These are phyloP conservation scores for Dendrolimus pini DNA, from an alignment of 2,888 invertebrate genomes.

Conservation along the genomic window DNA sequence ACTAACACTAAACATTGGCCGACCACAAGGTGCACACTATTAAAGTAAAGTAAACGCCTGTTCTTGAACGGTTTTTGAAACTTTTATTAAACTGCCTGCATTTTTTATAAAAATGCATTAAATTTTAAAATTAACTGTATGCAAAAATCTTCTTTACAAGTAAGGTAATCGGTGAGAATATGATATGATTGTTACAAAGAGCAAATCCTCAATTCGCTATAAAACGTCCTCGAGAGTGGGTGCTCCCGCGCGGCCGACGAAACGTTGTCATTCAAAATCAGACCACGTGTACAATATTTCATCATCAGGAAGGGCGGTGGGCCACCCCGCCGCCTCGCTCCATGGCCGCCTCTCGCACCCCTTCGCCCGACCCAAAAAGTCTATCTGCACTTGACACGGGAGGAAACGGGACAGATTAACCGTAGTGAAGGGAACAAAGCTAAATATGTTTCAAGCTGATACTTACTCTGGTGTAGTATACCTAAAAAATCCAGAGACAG, in stretches of 20 bases:
- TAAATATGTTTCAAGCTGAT: constrained; percentile 75
- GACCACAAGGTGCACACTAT: too few species aligned
- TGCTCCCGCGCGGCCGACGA: constrained; percentile 65
- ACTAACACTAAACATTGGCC: too few species aligned
- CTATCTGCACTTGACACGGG: constrained; percentile 76
- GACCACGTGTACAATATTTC: constrained; percentile 85
- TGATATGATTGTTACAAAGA: constrained; percentile 44
- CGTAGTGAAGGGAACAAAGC: constrained; percentile 76
- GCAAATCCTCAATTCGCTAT: constrained; percentile 61
- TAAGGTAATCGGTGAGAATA: constrained; percentile 2
- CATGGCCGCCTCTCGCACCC: constrained; percentile 23
- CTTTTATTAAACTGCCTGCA: too few species aligned
- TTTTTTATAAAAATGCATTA: too few species aligned
- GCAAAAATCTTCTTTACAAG: background rate
- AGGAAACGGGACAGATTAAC: constrained; percentile 76
- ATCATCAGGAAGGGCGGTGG: constrained; percentile 76
- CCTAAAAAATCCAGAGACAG: constrained; percentile 8
- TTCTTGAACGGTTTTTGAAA: too few species aligned
- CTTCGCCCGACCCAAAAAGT: constrained; percentile 67
- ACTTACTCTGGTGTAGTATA: constrained; percentile 51
- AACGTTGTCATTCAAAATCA: constrained; percentile 83
- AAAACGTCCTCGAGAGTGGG: constrained; percentile 63
- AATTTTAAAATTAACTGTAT: too few species aligned
- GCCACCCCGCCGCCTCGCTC: constrained; percentile 34
- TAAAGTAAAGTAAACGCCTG: too few species aligned